A percentile compares a stretch with the other conserved stretches of the same genome.
phyloP scores from a whole-genome alignment of 2,113 vertebrate genomes.

The Archocentrus centrarchus region DNA sequence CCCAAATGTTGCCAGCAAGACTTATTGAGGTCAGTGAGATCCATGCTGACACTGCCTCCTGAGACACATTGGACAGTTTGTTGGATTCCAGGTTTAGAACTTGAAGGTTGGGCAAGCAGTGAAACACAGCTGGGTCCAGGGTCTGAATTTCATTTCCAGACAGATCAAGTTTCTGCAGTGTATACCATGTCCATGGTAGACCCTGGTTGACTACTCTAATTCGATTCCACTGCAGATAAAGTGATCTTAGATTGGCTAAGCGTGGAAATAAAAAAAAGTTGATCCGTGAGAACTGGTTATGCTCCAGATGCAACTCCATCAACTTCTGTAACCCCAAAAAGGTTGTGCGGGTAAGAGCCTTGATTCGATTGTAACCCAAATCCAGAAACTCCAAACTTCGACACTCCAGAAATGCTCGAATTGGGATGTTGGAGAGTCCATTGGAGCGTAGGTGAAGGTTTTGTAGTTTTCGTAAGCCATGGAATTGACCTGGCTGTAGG shows the following conservation, averaged over 20 bases:
- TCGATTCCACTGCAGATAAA: conserved; percentile 97
- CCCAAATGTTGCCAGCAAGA: conserved; percentile 97
- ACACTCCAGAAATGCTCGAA: conserved; percentile 95
- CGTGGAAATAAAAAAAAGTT: conserved; percentile 98
- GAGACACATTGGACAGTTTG: conserved; percentile 95
- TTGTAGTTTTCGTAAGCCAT: conserved; percentile 93
- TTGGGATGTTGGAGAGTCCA: conserved; percentile 91
- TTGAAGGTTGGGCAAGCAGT: conserved; percentile 96
- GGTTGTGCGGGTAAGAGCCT: conserved; percentile 93
- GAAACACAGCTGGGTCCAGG: conserved; percentile 94
- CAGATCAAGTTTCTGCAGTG: conserved; percentile 97
- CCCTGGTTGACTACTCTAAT: conserved; percentile 96
- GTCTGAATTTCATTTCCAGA: conserved; percentile 96
- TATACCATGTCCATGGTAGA: conserved; percentile 96
- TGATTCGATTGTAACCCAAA: conserved; percentile 96
- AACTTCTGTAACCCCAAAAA: conserved; percentile 94
- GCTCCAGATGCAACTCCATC: conserved; percentile 96
- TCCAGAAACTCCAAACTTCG: conserved; percentile 97
- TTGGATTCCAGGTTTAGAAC: conserved; percentile 98
- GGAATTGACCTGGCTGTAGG: conserved; percentile 93
- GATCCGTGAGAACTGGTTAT: conserved; percentile 98
- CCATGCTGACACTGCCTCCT: conserved; percentile 94
- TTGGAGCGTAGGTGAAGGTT: conserved; percentile 96
- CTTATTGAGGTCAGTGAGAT: conserved; percentile 96
- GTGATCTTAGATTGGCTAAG: conserved; percentile 93